Conservation (phyloP, 2,113 vertebrate genomes). For the Taxidea taxus region DNA sequence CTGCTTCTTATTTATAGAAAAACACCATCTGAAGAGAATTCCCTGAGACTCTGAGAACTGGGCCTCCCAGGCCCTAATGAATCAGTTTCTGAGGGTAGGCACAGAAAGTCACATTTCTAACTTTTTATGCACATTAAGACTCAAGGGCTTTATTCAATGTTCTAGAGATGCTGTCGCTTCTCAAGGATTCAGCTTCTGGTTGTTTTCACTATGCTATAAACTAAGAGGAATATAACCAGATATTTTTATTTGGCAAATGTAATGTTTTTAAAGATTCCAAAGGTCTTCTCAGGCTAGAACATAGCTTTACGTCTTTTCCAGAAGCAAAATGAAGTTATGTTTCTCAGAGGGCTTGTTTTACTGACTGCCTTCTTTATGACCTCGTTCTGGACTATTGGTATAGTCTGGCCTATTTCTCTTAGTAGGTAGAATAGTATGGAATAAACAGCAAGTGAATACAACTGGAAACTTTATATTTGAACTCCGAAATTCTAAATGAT, state of each 20-base stretch:
- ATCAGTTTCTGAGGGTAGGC: neutral
- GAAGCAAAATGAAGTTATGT: neutral
- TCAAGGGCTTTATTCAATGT: neutral
- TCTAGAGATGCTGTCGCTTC: neutral
- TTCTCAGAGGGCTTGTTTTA: slow-evolving; percentile 24
- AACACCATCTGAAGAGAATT: neutral
- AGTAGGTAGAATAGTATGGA: neutral
- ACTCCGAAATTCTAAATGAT: neutral
- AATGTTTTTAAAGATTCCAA: neutral
- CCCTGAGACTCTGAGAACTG: neutral
- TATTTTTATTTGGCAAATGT: slow-evolving; percentile 9
- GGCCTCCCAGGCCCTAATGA: neutral
- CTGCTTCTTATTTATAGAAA: neutral
- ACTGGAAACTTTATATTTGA: slow-evolving; percentile 28
- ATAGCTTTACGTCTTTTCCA: slow-evolving; percentile 4
- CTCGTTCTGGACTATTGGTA: neutral
- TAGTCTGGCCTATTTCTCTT: neutral
- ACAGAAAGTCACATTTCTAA: neutral
- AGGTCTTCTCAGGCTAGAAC: neutral
- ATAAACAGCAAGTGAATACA: slow-evolving; percentile 32
- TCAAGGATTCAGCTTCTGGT: neutral
- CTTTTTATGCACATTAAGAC: neutral
- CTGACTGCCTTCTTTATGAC: neutral
- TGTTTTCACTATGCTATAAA: neutral
- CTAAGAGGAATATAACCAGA: neutral